These are phyloP conservation scores for Mesaphorura yosii DNA, from an alignment of 1,140 invertebrate species.

Conservation along the genomic window DNA sequence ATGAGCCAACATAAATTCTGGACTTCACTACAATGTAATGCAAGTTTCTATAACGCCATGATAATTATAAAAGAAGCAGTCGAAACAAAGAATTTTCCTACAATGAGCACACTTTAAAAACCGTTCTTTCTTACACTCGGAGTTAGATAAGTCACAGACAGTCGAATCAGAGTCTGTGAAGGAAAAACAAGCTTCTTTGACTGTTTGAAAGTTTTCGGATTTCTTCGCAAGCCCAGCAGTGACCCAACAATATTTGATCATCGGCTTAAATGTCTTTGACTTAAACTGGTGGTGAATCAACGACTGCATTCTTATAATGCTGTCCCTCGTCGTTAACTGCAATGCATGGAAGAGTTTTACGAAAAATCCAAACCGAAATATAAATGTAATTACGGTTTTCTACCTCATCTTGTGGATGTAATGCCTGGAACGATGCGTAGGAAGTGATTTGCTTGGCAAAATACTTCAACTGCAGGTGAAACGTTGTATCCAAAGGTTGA, in stretches of 20 bases:
- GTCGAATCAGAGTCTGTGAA: neutral
- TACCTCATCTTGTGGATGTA: constrained; percentile 1
- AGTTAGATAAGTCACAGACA: neutral
- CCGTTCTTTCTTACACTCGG: neutral
- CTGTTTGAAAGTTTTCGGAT: neutral
- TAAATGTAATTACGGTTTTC: too few species aligned
- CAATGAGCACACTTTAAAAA: constrained; percentile 13
- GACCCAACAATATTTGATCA: constrained; percentile 13
- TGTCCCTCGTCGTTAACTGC: constrained; percentile 7
- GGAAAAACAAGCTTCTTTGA: constrained; percentile 10
- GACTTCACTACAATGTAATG: too few species aligned
- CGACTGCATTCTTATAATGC: constrained; percentile 5
- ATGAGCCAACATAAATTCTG: too few species aligned
- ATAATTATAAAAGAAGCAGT: constrained; percentile 15
- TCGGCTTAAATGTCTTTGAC: constrained; percentile 7
- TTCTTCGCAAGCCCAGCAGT: constrained; percentile 1
- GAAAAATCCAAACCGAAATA: too few species aligned
- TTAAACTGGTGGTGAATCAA: constrained; percentile 1
- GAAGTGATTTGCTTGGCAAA: constrained; percentile 7
- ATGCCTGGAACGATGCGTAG: neutral
- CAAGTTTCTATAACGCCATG: too few species aligned
- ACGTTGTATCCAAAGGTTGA: constrained; percentile 20
- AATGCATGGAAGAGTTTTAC: too few species aligned
- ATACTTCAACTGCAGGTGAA: constrained; percentile 14
- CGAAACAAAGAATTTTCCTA: constrained; percentile 7